Conservation (phyloP, 2,797 vertebrate genomes). For the Acanthurus leucopareius region DNA sequence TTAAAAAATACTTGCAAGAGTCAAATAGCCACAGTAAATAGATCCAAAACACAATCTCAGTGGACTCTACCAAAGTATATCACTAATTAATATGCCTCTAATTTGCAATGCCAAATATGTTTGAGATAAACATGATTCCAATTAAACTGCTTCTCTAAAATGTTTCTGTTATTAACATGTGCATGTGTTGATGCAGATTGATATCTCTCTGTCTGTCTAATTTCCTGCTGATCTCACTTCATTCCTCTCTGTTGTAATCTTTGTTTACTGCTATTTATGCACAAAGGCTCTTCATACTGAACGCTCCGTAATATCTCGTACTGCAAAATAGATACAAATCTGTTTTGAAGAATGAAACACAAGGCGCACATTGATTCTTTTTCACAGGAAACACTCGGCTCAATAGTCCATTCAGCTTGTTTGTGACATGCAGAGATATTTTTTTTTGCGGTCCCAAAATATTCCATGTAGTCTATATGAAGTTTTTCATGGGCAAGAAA, state of each 20-base stretch:
- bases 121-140: background rate
- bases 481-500: background rate
- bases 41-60: background rate
- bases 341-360: slow-evolving; percentile 13
- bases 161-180: background rate
- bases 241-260: background rate
- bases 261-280: background rate
- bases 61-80: background rate
- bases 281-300: background rate
- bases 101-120: background rate
- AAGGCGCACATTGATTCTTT: background rate
- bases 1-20: background rate
- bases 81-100: background rate
- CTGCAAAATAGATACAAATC: background rate
- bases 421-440: background rate
- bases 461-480: background rate
- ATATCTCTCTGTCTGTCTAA: background rate
- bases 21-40: background rate
- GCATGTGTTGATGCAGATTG: background rate
- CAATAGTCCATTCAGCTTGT: background rate
- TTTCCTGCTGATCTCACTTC: slow-evolving; percentile 4
- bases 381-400: background rate
- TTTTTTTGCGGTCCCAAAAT: too few species aligned
- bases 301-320: background rate
- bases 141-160: background rate